Conservation (phyloP, 2,113 vertebrate species). For the Acinonyx jubatus region DNA sequence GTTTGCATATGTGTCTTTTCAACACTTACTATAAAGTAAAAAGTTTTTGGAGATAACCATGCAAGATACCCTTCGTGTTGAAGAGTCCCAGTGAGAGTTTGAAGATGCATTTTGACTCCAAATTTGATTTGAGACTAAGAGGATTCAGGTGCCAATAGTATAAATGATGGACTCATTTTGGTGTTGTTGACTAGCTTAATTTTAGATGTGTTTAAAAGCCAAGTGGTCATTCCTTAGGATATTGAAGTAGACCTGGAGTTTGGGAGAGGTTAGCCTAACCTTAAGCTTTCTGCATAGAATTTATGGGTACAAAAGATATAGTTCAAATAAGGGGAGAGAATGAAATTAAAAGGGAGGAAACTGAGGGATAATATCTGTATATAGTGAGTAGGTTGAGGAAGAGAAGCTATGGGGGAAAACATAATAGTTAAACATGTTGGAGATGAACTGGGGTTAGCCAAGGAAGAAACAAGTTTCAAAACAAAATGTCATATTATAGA, state of each 20-base stretch:
- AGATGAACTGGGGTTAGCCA: not conserved
- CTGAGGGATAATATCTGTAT: not conserved
- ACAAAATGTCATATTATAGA: not conserved
- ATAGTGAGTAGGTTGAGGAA: not conserved
- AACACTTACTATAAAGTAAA: not conserved
- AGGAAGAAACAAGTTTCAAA: not conserved
- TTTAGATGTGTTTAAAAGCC: not conserved
- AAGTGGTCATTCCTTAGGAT: not conserved
- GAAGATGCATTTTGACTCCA: not conserved
- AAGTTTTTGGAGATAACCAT: not conserved
- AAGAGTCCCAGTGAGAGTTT: not conserved
- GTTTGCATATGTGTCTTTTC: constrained; percentile 32
- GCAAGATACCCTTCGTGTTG: not conserved
- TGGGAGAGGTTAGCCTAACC: not conserved
- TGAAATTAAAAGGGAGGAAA: constrained; percentile 15
- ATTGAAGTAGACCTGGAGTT: not conserved
- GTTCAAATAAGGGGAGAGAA: not conserved
- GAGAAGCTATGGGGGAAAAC: not conserved
- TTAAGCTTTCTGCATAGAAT: constrained; percentile 6
- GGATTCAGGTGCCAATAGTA: not conserved
- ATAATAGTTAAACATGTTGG: not conserved
- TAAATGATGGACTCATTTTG: not conserved
- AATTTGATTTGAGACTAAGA: constrained; percentile 25
- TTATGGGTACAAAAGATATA: not conserved
- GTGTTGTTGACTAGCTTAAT: not conserved